phyloP scores from a whole-genome alignment of 2,797 vertebrate genomes.

The Scolopax rusticola region DNA sequence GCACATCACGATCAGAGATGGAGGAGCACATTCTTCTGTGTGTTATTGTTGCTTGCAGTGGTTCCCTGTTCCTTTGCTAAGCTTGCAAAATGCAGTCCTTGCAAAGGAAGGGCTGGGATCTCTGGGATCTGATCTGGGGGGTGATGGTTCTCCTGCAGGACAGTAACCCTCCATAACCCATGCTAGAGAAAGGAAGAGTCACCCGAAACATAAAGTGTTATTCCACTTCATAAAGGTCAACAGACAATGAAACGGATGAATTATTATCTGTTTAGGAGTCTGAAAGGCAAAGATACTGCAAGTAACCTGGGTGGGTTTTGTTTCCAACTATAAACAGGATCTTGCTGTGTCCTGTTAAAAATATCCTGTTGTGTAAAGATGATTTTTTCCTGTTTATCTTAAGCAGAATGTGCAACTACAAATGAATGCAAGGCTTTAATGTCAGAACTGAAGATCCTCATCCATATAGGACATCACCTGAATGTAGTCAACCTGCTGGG shows the following conservation, averaged over 20 bases:
- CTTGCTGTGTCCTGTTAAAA: conserved; percentile 56
- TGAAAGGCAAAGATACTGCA: conserved; percentile 43
- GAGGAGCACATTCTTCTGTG: rapidly evolving
- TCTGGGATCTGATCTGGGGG: neutral
- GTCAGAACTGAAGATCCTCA: conserved; percentile 96
- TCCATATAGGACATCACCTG: conserved; percentile 95
- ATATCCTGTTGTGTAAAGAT: conserved; percentile 72
- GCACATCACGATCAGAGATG: neutral
- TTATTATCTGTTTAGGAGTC: conserved; percentile 57
- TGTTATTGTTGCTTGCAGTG: neutral
- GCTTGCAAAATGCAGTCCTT: neutral
- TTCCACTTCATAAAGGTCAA: conserved; percentile 31
- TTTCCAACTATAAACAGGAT: conserved; percentile 74
- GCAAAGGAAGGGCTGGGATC: neutral
- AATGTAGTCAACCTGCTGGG: conserved; percentile 95
- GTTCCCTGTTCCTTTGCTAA: neutral
- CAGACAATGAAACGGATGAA: conserved; percentile 39
- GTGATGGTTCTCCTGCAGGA: neutral
- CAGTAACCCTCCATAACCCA: neutral
- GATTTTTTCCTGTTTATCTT: conserved; percentile 75
- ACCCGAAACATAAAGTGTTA: conserved; percentile 18
- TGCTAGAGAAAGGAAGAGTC: conserved; percentile 26
- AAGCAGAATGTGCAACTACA: conserved; percentile 90
- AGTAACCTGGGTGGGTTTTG: conserved; percentile 57
- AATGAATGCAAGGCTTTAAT: conserved; percentile 95